phyloP scores from a whole-genome alignment of 2,888 invertebrate genomes.

The Ormyrus thymus region DNA sequence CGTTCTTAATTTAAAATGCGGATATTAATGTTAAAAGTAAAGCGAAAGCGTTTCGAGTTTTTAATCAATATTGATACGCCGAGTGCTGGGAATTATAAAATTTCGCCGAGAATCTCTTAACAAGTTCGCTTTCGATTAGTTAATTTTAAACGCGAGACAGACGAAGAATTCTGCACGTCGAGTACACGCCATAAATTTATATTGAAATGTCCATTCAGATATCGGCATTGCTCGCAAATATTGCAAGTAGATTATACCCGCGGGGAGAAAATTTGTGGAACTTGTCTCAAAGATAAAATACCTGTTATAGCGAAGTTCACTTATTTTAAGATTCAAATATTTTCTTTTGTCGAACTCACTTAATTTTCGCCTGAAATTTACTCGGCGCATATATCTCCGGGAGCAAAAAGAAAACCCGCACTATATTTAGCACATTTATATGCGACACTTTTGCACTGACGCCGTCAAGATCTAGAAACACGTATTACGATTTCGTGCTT shows the following conservation, averaged over 20 bases:
- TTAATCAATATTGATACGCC: neutral
- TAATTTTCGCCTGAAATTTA: constrained; percentile 19
- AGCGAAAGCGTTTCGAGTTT: neutral
- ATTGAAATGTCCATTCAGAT: constrained; percentile 30
- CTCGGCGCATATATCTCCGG: constrained; percentile 4
- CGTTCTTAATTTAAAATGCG: neutral
- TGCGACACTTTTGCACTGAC: neutral
- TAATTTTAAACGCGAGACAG: neutral
- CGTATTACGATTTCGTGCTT: too few relatives aligned
- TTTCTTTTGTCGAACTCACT: constrained; percentile 38
- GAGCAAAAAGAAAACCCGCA: constrained; percentile 1
- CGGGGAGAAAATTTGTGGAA: constrained; percentile 32
- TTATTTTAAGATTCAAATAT: neutral
- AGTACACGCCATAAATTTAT: constrained; percentile 29
- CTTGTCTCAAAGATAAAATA: constrained; percentile 46
- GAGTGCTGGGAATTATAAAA: neutral
- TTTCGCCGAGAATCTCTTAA: neutral
- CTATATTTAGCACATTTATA: constrained; percentile 19
- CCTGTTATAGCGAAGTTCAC: constrained; percentile 23
- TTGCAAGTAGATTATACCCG: constrained; percentile 28
- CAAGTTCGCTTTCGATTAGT: neutral
- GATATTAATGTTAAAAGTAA: neutral
- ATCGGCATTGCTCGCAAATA: constrained; percentile 17
- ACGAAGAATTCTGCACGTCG: constrained; percentile 13
- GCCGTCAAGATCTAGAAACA: too few relatives aligned